A percentile compares a stretch with the other conserved stretches of the same genome.
phyloP scores from a whole-genome alignment of 2,888 invertebrate species.

The Synanthedon myopaeformis region DNA sequence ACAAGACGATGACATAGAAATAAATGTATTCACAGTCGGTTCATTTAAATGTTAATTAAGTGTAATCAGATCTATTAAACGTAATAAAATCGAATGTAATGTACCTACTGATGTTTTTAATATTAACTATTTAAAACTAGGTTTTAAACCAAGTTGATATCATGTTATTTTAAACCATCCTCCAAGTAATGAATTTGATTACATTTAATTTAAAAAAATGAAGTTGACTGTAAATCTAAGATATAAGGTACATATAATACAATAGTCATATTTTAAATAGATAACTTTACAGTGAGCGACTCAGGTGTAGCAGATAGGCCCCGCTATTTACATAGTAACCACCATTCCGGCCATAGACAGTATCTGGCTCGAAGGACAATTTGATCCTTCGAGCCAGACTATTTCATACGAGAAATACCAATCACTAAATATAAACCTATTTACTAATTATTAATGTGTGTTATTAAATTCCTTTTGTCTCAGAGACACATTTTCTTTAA shows the following conservation, averaged over 20 bases:
- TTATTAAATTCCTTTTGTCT: conserved; percentile 45
- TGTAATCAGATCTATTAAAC: too few relatives aligned
- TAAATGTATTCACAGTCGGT: conserved; percentile 2
- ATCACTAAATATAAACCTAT: conserved; percentile 3
- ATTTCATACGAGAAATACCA: conserved; percentile 1
- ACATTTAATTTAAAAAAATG: not conserved
- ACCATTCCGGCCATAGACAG: not conserved
- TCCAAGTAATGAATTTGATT: not conserved
- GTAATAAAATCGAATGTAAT: too few relatives aligned
- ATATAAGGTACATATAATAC: conserved; percentile 1
- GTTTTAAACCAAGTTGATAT: too few relatives aligned
- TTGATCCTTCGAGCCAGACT: conserved; percentile 4
- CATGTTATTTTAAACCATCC: too few relatives aligned
- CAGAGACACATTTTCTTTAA: conserved; percentile 25
- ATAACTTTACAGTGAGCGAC: conserved; percentile 59
- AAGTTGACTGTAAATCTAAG: not conserved
- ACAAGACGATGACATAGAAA: conserved; percentile 1
- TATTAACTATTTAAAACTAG: too few relatives aligned
- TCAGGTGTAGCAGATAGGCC: conserved; percentile 58
- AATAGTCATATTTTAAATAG: conserved; percentile 1
- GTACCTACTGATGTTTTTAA: too few relatives aligned
- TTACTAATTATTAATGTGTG: conserved; percentile 7
- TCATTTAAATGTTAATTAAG: not conserved
- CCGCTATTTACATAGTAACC: conserved; percentile 39
- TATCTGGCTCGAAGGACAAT: not conserved